Conservation (phyloP, 2,113 vertebrate species). For the Bubo blakistoni region DNA sequence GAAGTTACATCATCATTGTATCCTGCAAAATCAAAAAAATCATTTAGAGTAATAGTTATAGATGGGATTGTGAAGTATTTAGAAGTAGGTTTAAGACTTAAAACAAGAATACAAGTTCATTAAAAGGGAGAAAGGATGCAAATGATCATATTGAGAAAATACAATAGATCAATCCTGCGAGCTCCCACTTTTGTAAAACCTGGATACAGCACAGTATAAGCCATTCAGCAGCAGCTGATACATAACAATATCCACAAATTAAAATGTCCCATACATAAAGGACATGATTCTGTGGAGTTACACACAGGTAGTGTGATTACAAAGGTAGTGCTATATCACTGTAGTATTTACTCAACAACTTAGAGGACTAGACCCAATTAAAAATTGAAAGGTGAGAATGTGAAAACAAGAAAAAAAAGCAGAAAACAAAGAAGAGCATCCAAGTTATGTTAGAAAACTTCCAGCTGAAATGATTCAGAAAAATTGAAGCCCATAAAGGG, state of each 20-base stretch:
- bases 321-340: neutral
- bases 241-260: neutral
- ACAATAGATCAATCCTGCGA: neutral
- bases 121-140: neutral
- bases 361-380: neutral
- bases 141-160: neutral
- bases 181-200: neutral
- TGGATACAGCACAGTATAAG: neutral
- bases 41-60: neutral
- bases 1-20: neutral
- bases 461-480: neutral
- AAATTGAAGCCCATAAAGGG: neutral
- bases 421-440: neutral
- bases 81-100: slow-evolving; percentile 14
- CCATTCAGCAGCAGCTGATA: neutral
- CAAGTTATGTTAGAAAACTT: neutral
- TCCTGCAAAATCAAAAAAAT: neutral
- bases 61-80: neutral
- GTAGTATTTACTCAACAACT: neutral
- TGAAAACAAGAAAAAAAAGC: neutral
- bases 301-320: neutral
- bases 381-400: neutral
- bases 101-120: neutral
- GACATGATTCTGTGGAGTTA: neutral
- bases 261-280: neutral